Evolutionary conservation across 2,113 vertebrate genomes (phyloP), one percentile per base, ranked within the genome.

Genomic region (Mionectes macconnelli): DNA sequence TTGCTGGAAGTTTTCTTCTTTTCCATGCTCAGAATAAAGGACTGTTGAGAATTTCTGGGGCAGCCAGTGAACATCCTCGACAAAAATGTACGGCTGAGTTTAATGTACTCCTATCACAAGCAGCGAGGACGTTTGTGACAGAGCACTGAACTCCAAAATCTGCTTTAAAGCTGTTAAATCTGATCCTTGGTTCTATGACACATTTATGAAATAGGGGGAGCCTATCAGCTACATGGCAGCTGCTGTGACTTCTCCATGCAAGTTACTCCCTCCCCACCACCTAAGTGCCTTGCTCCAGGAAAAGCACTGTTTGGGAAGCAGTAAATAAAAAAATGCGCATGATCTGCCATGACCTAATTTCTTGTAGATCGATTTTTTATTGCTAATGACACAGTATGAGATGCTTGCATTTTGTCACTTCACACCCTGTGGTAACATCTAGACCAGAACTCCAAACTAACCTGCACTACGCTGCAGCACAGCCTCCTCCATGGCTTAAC

Each of bases 51-150:
- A 80, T 73, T 85, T 64, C 24, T 45, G 11, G 33, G n/a, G 63
- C 10, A 42, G 33, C n/a, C 66, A 31, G 18, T 62, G 67, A 93
- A 73, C 22, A 21, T 85, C 40, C 57, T 52, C 0, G 0, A 40
- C 37, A 60, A 20, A 91, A 63, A 10, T n/a, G 19, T 42, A 64
- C 82, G 66, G n/a, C 66, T 69, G 78, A 66, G 31, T 95, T 87
- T 28, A 82, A 89, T 33, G 40, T 28, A 72, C 37, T 85, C 39
- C 67, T 53, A n/a, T 66, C 40, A 66, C 31, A 93, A 75, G 25
- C 0, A 1, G 37, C 24, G 45, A 73, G 44, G 57, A 68, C 0
- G 0, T 53, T 82, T 64, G 64, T 72, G 55, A 83, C 68, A 79
- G 49, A 82, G 56, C 40, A 78, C 24, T 33, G 63, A 85, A 66